Conservation (phyloP, 2,888 invertebrate genomes). For the Peribatodes rhomboidaria region DNA sequence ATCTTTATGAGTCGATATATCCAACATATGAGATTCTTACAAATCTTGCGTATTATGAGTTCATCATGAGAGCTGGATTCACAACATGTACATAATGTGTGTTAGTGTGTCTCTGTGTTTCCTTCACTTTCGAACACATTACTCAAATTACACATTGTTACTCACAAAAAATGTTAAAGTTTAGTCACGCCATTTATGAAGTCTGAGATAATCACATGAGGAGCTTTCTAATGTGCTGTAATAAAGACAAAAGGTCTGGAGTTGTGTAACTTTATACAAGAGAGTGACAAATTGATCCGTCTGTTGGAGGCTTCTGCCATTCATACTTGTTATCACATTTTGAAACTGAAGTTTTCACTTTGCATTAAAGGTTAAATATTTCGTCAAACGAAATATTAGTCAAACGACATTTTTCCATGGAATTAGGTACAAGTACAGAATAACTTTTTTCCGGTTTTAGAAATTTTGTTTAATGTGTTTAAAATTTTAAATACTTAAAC, state of each 20-base stretch:
- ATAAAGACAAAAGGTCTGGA: conserved; percentile 31
- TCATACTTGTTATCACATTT: not conserved
- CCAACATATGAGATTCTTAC: no score
- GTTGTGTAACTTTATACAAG: conserved; percentile 26
- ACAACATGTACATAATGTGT: not conserved
- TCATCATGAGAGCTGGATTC: not conserved
- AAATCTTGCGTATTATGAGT: no score
- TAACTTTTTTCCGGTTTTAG: no score
- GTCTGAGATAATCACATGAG: conserved; percentile 10
- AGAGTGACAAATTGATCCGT: conserved; percentile 22
- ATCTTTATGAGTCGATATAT: not conserved
- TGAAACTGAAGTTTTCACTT: not conserved
- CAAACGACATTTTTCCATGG: no score
- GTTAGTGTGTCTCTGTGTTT: not conserved
- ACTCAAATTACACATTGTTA: conserved; percentile 27
- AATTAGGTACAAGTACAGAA: no score
- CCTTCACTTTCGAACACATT: conserved; percentile 40
- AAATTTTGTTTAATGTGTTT: no score
- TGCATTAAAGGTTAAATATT: not conserved
- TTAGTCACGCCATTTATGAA: conserved; percentile 35
- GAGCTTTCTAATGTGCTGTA: conserved; percentile 34
- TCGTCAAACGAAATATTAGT: no score
- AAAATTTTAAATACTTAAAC: no score
- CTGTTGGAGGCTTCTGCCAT: not conserved
- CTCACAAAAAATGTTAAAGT: conserved; percentile 41